phyloP scores from a whole-genome alignment of 2,113 vertebrate genomes.

The Isurus oxyrinchus region DNA sequence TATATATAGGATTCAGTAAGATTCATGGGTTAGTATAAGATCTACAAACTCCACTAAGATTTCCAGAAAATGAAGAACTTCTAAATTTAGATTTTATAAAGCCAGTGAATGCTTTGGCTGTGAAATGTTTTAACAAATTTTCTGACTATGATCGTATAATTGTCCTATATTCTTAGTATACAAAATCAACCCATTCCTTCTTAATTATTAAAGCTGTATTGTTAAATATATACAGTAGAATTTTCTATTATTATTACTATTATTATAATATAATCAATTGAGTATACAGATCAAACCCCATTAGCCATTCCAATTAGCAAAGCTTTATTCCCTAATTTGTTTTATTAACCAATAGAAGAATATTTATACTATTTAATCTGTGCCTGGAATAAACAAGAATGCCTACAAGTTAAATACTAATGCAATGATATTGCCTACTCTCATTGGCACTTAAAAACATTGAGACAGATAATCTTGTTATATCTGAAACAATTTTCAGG shows the following conservation, averaged over 20 bases:
- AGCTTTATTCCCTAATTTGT: not conserved
- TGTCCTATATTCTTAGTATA: not conserved
- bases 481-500: not conserved
- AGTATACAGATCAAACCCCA: not conserved
- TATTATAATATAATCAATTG: not conserved
- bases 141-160: not conserved
- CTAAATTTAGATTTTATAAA: not conserved
- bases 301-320: not conserved
- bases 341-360: not conserved
- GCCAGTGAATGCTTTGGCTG: not conserved
- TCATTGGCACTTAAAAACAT: not conserved
- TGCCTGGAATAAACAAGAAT: not conserved
- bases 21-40: not conserved
- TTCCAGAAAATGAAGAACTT: not conserved
- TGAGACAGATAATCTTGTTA: not conserved
- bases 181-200: not conserved
- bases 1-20: not conserved
- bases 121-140: not conserved
- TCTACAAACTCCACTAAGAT: not conserved
- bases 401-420: not conserved
- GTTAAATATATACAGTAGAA: not conserved
- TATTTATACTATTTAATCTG: not conserved
- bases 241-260: not conserved
- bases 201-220: not conserved
- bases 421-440: not conserved